Evolutionary conservation across 2,888 invertebrate species (phyloP).

Genomic region (Tubiluchus corallicola): DNA sequence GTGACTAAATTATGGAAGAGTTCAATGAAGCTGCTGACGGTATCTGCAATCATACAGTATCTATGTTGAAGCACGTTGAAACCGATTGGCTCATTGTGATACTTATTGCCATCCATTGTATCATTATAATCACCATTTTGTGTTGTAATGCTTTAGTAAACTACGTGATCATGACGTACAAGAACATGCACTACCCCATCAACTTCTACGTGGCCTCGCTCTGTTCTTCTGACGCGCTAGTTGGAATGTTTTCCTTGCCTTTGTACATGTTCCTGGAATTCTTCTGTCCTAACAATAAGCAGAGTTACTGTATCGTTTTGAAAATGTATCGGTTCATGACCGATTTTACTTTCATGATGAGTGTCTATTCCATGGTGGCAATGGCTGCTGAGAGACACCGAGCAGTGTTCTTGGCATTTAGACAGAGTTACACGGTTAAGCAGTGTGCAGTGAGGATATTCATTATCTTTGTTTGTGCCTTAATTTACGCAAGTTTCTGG

Average conservation of each 20-base stretch:
- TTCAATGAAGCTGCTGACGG: too few relatives aligned
- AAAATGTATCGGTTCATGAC: not conserved
- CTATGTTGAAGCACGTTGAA: not conserved
- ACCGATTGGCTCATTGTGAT: not conserved
- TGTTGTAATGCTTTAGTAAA: not conserved
- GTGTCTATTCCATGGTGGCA: slow-evolving; percentile 1
- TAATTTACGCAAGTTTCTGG: not conserved
- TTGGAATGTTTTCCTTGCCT: not conserved
- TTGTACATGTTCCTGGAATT: not conserved
- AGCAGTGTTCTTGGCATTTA: not conserved
- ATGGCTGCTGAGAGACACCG: not conserved
- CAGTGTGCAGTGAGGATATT: not conserved
- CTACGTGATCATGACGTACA: not conserved
- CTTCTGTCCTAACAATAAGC: not conserved
- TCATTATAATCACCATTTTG: not conserved
- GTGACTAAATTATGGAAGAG: too few relatives aligned
- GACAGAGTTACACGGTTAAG: not conserved
- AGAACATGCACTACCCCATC: not conserved
- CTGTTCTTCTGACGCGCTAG: not conserved
- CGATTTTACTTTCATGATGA: not conserved
- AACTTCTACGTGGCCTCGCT: not conserved
- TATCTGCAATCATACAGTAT: too few relatives aligned
- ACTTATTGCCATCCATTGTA: not conserved
- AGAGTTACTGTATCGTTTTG: not conserved
- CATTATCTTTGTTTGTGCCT: not conserved